Conservation (phyloP, 2,888 invertebrate species). For the Gibbula magus region DNA sequence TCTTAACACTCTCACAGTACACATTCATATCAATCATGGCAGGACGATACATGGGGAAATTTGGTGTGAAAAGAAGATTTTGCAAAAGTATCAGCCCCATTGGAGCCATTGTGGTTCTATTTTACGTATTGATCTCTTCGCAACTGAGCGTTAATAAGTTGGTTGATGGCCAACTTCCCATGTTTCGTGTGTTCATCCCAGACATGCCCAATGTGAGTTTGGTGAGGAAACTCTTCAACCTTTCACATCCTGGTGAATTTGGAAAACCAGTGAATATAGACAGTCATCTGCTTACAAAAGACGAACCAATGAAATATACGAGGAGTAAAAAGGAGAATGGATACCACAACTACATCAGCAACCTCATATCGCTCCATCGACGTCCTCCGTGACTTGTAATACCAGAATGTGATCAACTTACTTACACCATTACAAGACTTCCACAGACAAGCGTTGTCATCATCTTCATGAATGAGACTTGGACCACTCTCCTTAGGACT, state of each 20-base stretch:
- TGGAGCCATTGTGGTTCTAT: too few species aligned
- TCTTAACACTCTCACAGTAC: too few species aligned
- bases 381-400: neutral
- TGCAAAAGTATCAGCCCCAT: too few species aligned
- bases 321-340: neutral
- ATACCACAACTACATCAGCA: too few species aligned
- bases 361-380: neutral
- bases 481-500: neutral
- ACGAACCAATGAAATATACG: neutral
- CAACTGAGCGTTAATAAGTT: too few species aligned
- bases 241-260: neutral
- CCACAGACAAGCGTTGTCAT: neutral
- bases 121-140: too few species aligned
- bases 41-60: too few species aligned
- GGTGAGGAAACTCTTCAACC: neutral
- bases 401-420: neutral
- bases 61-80: too few species aligned
- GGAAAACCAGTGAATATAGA: neutral
- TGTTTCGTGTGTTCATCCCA: neutral
- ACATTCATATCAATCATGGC: too few species aligned
- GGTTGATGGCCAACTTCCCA: too few species aligned
- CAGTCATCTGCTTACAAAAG: neutral
- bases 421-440: neutral
- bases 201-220: neutral
- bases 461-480: neutral